Evolutionary conservation across 1,140 invertebrate genomes (phyloP).

Genomic region (Frieseomelitta varia): DNA sequence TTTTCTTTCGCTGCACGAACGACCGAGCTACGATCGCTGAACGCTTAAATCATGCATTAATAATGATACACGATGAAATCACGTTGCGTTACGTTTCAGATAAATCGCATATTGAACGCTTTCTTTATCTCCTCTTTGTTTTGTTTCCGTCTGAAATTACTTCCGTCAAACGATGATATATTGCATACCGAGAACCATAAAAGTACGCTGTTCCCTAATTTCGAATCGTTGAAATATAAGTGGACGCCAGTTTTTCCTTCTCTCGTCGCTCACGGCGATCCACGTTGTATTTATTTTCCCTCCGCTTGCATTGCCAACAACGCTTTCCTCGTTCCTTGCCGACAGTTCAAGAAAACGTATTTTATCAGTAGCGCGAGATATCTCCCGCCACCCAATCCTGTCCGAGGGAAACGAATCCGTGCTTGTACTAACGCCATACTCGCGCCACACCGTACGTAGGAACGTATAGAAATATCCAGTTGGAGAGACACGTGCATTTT

Average conservation of each 20-base stretch:
- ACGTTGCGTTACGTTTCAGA: not conserved
- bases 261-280: not conserved
- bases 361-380: conserved; percentile 5
- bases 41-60: conserved; percentile 25
- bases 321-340: not conserved
- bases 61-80: not conserved
- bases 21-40: not conserved
- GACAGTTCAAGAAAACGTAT: conserved; percentile 32
- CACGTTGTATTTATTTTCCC: not conserved
- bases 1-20: conserved; percentile 1
- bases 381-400: not conserved
- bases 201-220: not conserved
- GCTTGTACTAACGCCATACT: conserved; percentile 3
- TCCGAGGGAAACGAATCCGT: conserved; percentile 24
- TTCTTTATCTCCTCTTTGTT: not conserved
- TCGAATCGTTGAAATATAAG: not conserved
- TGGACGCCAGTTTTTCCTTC: not conserved
- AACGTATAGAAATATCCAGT: conserved; percentile 1
- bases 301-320: not conserved
- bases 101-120: not conserved
- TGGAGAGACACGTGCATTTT: conserved; percentile 17
- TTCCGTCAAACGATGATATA: too few species aligned
- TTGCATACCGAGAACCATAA: not conserved
- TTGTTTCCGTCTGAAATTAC: too few species aligned
- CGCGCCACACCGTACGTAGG: not conserved